A percentile compares a stretch with the other conserved stretches of the same genome.
These are phyloP conservation scores for Phalacrocorax brasilianus DNA, from an alignment of 2,113 vertebrate genomes.

Conservation along the genomic window DNA sequence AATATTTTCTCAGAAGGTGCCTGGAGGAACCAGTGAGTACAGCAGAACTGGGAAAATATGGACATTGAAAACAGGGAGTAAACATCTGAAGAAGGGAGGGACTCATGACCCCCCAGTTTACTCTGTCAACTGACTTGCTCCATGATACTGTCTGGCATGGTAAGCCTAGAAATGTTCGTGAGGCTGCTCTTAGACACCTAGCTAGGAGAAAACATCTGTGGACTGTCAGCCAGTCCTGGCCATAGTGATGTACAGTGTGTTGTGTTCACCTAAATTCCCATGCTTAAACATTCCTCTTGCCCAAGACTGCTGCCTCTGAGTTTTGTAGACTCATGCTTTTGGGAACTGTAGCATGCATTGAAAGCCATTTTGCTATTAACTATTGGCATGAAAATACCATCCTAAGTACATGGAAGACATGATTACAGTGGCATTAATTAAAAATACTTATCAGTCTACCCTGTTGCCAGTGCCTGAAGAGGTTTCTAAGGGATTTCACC, in stretches of 20 bases:
- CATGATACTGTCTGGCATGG: background rate
- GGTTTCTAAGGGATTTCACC: slow-evolving; percentile 52
- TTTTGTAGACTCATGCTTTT: background rate
- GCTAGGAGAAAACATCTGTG: background rate
- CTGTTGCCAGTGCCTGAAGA: slow-evolving; percentile 32
- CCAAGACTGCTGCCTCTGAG: background rate
- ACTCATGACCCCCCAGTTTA: background rate
- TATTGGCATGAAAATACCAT: background rate
- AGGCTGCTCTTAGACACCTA: background rate
- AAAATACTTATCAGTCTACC: slow-evolving; percentile 30
- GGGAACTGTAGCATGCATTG: background rate
- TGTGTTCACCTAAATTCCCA: background rate
- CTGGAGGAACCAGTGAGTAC: background rate
- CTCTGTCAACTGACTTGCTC: background rate
- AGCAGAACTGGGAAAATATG: background rate
- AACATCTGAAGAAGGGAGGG: background rate
- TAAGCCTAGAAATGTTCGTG: background rate
- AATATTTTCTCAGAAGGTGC: background rate
- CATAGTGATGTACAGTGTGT: background rate
- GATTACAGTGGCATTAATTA: slow-evolving; percentile 28
- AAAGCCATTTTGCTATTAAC: background rate
- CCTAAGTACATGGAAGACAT: background rate
- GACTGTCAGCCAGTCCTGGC: background rate
- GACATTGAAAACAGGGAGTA: background rate
- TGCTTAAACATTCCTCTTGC: background rate